Conservation (phyloP, 2,797 vertebrate species). For the Chelmon rostratus region DNA sequence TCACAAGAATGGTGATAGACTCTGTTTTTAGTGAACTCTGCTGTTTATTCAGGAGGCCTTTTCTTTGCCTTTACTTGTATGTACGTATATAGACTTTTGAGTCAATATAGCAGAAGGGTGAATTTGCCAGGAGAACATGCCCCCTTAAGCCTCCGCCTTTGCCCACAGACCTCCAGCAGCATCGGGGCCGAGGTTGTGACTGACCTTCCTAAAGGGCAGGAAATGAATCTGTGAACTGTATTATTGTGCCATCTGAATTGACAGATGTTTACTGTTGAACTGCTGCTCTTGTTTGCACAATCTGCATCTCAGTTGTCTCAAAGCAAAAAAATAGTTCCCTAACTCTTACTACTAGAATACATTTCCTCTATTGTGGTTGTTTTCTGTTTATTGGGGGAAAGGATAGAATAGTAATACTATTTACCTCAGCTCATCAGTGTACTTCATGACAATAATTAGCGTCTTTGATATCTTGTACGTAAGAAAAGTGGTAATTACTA, state of each 20-base stretch:
- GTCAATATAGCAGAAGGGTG: background rate
- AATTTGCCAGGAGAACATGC: background rate
- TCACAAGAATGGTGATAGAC: slow-evolving; percentile 10
- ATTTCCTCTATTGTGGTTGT: background rate
- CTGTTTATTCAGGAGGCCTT: background rate
- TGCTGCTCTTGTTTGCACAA: background rate
- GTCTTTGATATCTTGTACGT: background rate
- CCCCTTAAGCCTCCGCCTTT: slow-evolving; percentile 4
- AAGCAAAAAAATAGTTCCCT: background rate
- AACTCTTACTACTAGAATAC: background rate
- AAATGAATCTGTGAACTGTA: slow-evolving; percentile 16
- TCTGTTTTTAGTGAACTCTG: slow-evolving; percentile 11
- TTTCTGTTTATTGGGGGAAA: background rate
- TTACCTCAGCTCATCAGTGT: background rate
- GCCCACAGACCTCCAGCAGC: background rate
- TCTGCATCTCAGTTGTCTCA: background rate
- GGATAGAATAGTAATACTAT: background rate
- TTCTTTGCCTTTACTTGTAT: slow-evolving; percentile 3
- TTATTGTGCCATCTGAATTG: background rate
- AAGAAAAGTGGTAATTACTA: slow-evolving; percentile 2
- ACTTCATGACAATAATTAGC: background rate
- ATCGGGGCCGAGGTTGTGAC: background rate
- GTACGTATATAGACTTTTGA: slow-evolving; percentile 2
- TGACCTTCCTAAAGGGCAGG: slow-evolving; percentile 19
- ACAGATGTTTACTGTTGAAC: background rate